Evolutionary conservation across 2,797 vertebrate genomes (phyloP), one percentile per base, ranked within the genome.

Genomic region (Helicolenus hilgendorfi): DNA sequence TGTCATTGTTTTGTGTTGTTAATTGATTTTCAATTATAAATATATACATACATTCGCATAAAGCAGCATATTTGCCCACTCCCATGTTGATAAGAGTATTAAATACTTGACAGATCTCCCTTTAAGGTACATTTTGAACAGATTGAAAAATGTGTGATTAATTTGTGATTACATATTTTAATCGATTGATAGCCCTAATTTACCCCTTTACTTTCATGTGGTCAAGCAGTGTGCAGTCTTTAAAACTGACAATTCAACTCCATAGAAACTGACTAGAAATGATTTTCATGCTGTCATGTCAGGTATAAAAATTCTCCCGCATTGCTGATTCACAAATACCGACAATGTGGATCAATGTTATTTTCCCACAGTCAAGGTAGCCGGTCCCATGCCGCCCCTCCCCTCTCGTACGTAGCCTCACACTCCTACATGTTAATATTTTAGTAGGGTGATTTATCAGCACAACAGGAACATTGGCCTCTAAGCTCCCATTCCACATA

Each of bases 391-490:
- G 36, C 75, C 3, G 35, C 60, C 78, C 83, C 83, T 72, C 79
- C 83, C 77, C 73, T 53, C 83, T 64, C 72, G 77, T 77, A 91
- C 77, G 72, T 55, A 85, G 74, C 86, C 88, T 85, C 82, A 72
- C 72, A 85, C 68, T 89, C 85, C 75, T 71, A 79, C 67, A 67
- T 93, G 93, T 97, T 96, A 96, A 97, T 97, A 97, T 95, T 95
- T 96, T 90, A 96, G 94, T 87, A 91, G 91, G 90, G 89, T 92
- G 94, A 96, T 96, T 97, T 94, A 96, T 96, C 88, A 81, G 79
- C 91, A 88, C 92, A 90, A 89, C 86, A 89, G 88, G 93, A 91
- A 94, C 92, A 92, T 84, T 83, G 89, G 86, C 92, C 90, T 94
- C 94, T 94, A 71, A 90, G 91, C 92, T 95, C 85, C 80, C 75